These are phyloP conservation scores for Anarsia innoxiella DNA, from an alignment of 2,888 invertebrate genomes.

Conservation along the genomic window DNA sequence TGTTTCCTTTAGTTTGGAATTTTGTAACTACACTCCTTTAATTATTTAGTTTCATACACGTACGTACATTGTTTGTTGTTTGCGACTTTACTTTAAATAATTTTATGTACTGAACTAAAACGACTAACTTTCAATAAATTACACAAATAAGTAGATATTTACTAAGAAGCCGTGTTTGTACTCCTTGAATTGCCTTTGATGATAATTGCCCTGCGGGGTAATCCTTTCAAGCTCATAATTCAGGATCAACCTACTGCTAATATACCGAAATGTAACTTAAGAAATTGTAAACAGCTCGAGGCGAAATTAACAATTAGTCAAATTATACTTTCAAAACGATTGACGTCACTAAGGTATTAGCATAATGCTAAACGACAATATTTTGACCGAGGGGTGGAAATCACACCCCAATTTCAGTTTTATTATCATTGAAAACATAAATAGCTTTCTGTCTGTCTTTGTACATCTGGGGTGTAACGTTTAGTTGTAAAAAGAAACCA, in stretches of 20 bases:
- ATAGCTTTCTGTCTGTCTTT: slow-evolving; percentile 12
- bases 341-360: slow-evolving; percentile 20
- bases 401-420: slow-evolving; percentile 19
- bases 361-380: slow-evolving; percentile 28
- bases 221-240: slow-evolving; percentile 16
- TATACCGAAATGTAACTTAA: slow-evolving; percentile 12
- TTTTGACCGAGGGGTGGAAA: slow-evolving; percentile 20
- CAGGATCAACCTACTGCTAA: slow-evolving; percentile 12
- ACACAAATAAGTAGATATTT: too few species aligned
- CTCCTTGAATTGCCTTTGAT: slow-evolving; percentile 24
- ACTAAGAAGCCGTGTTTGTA: too few species aligned
- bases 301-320: slow-evolving; percentile 32
- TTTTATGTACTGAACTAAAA: too few species aligned
- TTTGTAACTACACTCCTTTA: too few species aligned
- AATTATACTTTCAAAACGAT: slow-evolving; percentile 29
- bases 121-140: too few species aligned
- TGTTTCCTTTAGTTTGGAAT: too few species aligned
- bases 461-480: too few species aligned
- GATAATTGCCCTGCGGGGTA: slow-evolving; percentile 18
- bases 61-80: too few species aligned
- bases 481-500: not conserved
- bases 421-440: slow-evolving; percentile 19
- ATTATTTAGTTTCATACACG: too few species aligned
- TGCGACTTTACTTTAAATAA: too few species aligned
- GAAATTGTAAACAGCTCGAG: slow-evolving; percentile 24